These are phyloP conservation scores for Melitaea cinxia DNA, from an alignment of 1,140 invertebrate genomes.

Conservation along the genomic window DNA sequence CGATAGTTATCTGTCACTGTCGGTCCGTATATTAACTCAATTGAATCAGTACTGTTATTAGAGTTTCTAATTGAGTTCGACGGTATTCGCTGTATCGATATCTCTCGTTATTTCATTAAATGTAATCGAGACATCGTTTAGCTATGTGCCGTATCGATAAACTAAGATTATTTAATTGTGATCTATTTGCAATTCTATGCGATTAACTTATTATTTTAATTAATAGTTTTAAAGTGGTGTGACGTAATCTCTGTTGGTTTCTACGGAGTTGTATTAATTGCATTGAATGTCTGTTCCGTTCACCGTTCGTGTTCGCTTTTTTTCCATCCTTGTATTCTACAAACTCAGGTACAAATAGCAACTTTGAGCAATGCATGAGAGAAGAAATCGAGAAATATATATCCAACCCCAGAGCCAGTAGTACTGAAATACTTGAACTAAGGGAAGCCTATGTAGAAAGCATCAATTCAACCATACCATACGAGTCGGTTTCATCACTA, in stretches of 20 bases:
- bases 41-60: conserved; percentile 44
- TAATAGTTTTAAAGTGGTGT: conserved; percentile 6
- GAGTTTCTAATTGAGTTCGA: conserved; percentile 47
- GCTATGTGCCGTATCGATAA: conserved; percentile 17
- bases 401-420: too few species aligned
- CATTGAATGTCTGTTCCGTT: too few species aligned
- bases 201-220: conserved; percentile 21
- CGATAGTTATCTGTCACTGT: conserved; percentile 47
- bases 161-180: conserved; percentile 23
- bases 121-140: conserved; percentile 28
- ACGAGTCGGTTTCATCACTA: too few species aligned
- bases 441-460: too few species aligned
- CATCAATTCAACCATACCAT: too few species aligned
- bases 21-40: conserved; percentile 44
- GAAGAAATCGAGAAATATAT: too few species aligned
- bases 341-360: too few species aligned
- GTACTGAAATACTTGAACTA: too few species aligned
- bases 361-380: too few species aligned
- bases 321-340: too few species aligned
- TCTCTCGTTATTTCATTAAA: conserved; percentile 30
- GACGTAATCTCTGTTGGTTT: neutral
- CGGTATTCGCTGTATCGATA: conserved; percentile 38
- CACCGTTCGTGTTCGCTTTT: too few species aligned
- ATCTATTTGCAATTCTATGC: conserved; percentile 12
- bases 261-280: neutral